These are phyloP conservation scores for Eciton burchellii DNA, from an alignment of 1,140 invertebrate genomes.

Conservation along the genomic window DNA sequence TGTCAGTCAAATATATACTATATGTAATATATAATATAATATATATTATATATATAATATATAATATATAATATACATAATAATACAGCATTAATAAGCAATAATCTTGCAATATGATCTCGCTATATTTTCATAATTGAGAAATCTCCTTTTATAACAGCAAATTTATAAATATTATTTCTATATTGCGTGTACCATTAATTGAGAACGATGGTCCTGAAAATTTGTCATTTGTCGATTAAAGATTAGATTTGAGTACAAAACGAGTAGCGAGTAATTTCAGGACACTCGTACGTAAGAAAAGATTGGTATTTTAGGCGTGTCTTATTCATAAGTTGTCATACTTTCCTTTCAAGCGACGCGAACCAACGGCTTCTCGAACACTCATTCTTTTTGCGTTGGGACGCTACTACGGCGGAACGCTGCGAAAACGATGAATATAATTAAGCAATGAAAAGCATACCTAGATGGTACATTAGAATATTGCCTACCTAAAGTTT, in stretches of 20 bases:
- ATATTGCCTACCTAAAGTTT: slow-evolving; percentile 64
- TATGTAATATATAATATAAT: no score
- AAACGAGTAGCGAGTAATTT: slow-evolving; percentile 58
- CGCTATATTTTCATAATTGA: slow-evolving; percentile 27
- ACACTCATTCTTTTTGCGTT: slow-evolving; percentile 83
- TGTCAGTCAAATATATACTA: background rate
- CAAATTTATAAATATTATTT: slow-evolving; percentile 35
- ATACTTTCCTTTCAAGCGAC: slow-evolving; percentile 85
- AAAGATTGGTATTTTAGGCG: slow-evolving; percentile 61
- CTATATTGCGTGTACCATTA: slow-evolving; percentile 55
- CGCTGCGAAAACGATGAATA: slow-evolving; percentile 78
- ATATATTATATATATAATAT: no score
- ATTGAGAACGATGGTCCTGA: slow-evolving; percentile 73
- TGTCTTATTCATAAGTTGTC: slow-evolving; percentile 82
- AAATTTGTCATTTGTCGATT: slow-evolving; percentile 45
- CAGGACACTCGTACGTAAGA: slow-evolving; percentile 71
- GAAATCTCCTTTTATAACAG: background rate
- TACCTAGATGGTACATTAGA: slow-evolving; percentile 73
- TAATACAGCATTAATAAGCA: slow-evolving; percentile 8
- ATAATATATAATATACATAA: slow-evolving; percentile 14
- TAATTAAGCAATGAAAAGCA: slow-evolving; percentile 74
- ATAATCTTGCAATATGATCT: background rate
- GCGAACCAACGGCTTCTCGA: slow-evolving; percentile 82
- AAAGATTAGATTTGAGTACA: slow-evolving; percentile 30
- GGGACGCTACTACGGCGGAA: slow-evolving; percentile 80